Conservation (phyloP, 2,113 vertebrate species). For the Melanerpes aurifrons region DNA sequence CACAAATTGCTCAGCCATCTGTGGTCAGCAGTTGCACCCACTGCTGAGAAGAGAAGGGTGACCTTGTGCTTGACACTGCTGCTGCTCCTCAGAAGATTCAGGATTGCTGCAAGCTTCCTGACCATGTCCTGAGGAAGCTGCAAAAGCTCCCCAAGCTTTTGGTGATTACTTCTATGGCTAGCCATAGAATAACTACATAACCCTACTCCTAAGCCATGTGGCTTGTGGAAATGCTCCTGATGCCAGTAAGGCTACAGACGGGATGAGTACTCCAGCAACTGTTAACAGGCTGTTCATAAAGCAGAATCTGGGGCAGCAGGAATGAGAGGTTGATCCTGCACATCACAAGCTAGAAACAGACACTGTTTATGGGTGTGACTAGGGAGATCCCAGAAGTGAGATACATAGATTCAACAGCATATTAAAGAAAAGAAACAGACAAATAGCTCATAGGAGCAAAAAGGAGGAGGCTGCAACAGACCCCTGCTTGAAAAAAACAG, state of each 20-base stretch:
- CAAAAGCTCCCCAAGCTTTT: neutral
- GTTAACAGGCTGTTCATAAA: neutral
- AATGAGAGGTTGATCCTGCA: neutral
- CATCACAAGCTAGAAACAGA: neutral
- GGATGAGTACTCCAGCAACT: neutral
- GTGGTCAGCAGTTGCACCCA: neutral
- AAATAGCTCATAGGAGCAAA: rapidly evolving
- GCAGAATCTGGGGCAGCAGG: neutral
- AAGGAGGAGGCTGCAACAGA: neutral
- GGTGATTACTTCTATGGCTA: neutral
- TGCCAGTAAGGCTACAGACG: neutral
- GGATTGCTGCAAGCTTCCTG: neutral
- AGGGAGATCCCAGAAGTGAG: neutral
- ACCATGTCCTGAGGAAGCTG: neutral
- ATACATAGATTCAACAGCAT: neutral
- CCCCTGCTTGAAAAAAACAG: neutral
- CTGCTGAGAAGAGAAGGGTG: neutral
- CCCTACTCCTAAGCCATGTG: neutral
- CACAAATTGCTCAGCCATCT: neutral
- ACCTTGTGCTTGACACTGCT: neutral
- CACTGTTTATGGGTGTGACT: neutral
- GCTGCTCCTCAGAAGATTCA: neutral
- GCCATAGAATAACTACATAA: neutral
- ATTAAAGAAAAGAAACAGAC: neutral
- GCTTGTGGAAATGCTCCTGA: neutral